phyloP scores from a whole-genome alignment of 2,888 invertebrate species.

The Xestia c-nigrum region DNA sequence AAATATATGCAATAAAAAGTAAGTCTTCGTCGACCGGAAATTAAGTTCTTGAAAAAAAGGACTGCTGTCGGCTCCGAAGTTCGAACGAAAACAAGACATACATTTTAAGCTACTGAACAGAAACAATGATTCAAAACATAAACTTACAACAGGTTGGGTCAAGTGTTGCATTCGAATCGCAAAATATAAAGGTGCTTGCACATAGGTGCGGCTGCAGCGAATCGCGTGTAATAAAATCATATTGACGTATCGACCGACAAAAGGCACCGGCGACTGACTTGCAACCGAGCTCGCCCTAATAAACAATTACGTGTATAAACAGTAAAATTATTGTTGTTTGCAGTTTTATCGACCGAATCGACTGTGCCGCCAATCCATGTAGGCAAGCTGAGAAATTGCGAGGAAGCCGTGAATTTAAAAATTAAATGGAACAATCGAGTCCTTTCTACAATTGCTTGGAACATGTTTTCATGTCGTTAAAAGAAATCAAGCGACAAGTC shows the following conservation, averaged over 20 bases:
- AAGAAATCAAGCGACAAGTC: slow-evolving; percentile 4
- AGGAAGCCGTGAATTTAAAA: slow-evolving; percentile 45
- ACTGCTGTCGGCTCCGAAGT: background rate
- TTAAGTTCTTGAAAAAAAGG: no score
- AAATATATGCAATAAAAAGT: no score
- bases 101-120: slow-evolving; percentile 48
- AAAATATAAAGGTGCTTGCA: slow-evolving; percentile 62
- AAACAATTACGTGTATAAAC: slow-evolving; percentile 88
- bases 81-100: slow-evolving; percentile 8
- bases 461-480: slow-evolving; percentile 8
- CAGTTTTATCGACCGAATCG: slow-evolving; percentile 83
- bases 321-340: slow-evolving; percentile 81
- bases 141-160: slow-evolving; percentile 61
- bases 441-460: slow-evolving; percentile 8
- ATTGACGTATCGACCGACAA: slow-evolving; percentile 81
- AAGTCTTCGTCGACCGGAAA: no score
- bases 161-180: slow-evolving; percentile 64
- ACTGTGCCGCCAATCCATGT: slow-evolving; percentile 59
- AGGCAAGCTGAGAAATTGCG: slow-evolving; percentile 50
- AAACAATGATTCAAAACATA: slow-evolving; percentile 54
- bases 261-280: slow-evolving; percentile 67
- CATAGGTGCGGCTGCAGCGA: slow-evolving; percentile 76
- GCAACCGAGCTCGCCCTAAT: slow-evolving; percentile 73
- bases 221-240: slow-evolving; percentile 80
- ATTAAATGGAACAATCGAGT: slow-evolving; percentile 4